These are phyloP conservation scores for Sebastes vulpes DNA, from an alignment of 2,797 vertebrate genomes.

Conservation along the genomic window DNA sequence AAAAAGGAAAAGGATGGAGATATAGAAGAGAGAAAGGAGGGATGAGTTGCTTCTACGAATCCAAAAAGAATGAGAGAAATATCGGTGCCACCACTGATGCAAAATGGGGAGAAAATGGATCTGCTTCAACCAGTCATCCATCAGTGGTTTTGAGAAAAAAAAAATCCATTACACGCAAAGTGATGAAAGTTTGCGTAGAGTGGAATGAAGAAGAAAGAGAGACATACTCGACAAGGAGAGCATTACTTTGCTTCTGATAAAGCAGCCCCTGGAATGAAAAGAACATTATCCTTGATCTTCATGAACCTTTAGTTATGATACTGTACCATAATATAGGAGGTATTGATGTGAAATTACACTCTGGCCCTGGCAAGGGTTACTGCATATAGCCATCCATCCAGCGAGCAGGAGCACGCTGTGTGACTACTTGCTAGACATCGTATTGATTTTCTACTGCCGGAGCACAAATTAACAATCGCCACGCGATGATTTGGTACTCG, in stretches of 20 bases:
- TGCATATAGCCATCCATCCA: constrained; percentile 36
- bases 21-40: background rate
- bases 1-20: constrained; percentile 22
- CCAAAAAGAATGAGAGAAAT: background rate
- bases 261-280: background rate
- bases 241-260: constrained; percentile 14
- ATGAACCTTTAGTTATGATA: background rate
- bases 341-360: constrained; percentile 42
- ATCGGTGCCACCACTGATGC: background rate
- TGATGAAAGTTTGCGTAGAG: constrained; percentile 36
- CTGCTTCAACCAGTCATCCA: constrained; percentile 28
- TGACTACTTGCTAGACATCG: constrained; percentile 55
- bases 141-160: constrained; percentile 30
- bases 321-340: background rate
- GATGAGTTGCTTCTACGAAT: constrained; percentile 16
- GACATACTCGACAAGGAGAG: background rate
- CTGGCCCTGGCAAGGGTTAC: constrained; percentile 34
- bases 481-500: constrained; percentile 42
- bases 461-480: constrained; percentile 58
- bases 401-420: constrained; percentile 34
- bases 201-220: constrained; percentile 23
- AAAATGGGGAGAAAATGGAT: constrained; percentile 27
- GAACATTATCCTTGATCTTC: constrained; percentile 17
- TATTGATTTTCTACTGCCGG: constrained; percentile 68
- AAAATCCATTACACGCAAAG: constrained; percentile 44